phyloP scores from a whole-genome alignment of 1,140 invertebrate genomes.

The Onthophagus taurus region DNA sequence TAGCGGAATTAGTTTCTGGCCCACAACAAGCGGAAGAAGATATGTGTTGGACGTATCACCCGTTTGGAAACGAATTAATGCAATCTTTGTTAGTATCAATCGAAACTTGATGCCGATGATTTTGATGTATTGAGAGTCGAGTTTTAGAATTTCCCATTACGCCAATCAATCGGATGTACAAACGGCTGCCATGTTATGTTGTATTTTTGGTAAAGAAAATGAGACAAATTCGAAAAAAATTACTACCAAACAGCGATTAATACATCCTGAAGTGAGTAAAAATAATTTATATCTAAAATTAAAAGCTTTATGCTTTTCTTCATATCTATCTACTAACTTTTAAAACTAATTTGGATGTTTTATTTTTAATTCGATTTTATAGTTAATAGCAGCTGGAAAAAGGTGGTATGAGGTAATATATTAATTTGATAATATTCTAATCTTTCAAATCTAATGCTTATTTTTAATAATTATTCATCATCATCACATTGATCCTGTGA shows the following conservation, averaged over 20 bases:
- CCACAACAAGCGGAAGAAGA: conserved; percentile 51
- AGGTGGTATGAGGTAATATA: conserved; percentile 55
- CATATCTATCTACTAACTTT: too few species aligned
- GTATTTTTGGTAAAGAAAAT: conserved; percentile 60
- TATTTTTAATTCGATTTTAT: conserved; percentile 34
- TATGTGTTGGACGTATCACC: conserved; percentile 66
- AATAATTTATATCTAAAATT: too few species aligned
- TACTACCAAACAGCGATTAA: too few species aligned
- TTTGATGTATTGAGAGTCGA: conserved; percentile 14
- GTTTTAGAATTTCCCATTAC: conserved; percentile 64
- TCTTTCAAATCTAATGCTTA: too few species aligned
- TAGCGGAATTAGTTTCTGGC: conserved; percentile 62
- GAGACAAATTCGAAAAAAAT: conserved; percentile 25
- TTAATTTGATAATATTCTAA: too few species aligned
- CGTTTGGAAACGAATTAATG: conserved; percentile 76
- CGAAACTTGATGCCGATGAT: neutral
- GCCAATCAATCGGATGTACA: conserved; percentile 76
- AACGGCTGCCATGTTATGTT: conserved; percentile 86
- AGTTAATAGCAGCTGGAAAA: conserved; percentile 50
- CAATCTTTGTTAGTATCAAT: conserved; percentile 64
- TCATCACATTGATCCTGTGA: too few species aligned
- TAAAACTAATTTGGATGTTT: too few species aligned
- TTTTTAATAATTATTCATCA: too few species aligned
- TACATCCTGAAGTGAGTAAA: too few species aligned
- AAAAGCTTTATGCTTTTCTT: too few species aligned